These are phyloP conservation scores for Apaloderma vittatum DNA, from an alignment of 2,113 vertebrate genomes.

Conservation along the genomic window DNA sequence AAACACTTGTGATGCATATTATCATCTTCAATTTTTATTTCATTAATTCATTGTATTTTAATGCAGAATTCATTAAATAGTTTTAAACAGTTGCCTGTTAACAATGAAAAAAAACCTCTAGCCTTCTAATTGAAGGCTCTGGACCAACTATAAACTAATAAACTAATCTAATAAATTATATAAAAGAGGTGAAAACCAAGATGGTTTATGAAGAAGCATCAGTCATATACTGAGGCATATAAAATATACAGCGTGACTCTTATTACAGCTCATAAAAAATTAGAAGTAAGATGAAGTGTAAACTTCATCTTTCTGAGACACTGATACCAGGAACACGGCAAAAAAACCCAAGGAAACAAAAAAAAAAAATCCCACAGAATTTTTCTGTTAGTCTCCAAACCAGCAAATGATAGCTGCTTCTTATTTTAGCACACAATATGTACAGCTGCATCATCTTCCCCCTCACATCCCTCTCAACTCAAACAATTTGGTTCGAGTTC, in stretches of 20 bases:
- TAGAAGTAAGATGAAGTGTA: not conserved
- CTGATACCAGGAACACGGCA: not conserved
- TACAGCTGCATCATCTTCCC: not conserved
- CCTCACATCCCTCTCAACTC: not conserved
- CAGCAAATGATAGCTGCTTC: not conserved
- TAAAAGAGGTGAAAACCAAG: not conserved
- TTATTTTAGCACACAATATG: not conserved
- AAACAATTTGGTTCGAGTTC: not conserved
- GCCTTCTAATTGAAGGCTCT: not conserved
- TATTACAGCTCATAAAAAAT: not conserved
- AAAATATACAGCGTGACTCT: not conserved
- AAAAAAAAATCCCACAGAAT: not conserved
- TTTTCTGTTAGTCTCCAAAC: not conserved
- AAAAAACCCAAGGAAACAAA: not conserved
- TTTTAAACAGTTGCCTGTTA: not conserved
- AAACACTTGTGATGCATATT: not conserved
- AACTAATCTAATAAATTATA: not conserved
- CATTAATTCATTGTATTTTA: not conserved
- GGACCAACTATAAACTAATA: not conserved
- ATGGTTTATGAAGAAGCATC: not conserved
- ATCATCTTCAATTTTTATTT: not conserved
- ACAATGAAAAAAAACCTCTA: not conserved
- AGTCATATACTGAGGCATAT: not conserved
- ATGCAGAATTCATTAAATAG: not conserved
- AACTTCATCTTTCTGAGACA: not conserved